Evolutionary conservation across 2,797 vertebrate species (phyloP), one percentile per base, ranked within the genome.

Genomic region (Chelidonichthys spinosus): DNA sequence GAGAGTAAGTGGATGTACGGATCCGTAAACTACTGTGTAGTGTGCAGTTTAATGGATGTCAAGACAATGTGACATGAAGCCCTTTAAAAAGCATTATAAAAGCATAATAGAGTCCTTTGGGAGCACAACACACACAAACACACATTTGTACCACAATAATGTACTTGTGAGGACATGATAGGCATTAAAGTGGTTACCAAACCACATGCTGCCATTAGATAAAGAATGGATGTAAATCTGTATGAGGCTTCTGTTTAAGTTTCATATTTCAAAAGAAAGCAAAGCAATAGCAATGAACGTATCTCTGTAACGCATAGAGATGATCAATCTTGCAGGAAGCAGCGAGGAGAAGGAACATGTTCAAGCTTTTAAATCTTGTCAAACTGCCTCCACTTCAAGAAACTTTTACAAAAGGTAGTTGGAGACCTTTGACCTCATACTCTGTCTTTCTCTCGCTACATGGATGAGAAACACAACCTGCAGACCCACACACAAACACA

Each of bases 381-480:
- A 25, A 58, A 64, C 52, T 55, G 36, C 11, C 37, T 11, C 60
- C 40, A 13, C 56, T 75, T 76, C 42, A 50, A 25, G 42, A 50
- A 74, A 63, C 44, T 59, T 60, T 44, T 74, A 36, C 32, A 56
- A 18, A 25, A 13, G 11, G 10, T 3, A 62, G 32, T 81, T 49
- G 56, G 44, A 40, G 33, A 72, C 58, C 50, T n/a, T 15, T 74
- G 61, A 78, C 65, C 79, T 77, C 60, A 52, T 18, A 61, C 40
- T 67, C 54, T 36, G 15, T 42, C 33, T 47, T 66, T 37, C 73
- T 72, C 33, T 74, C 17, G 1, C 17, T 69, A 53, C 43, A 42
- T 63, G 69, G 6, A 53, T 69, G 14, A 62, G 25, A 77, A 73
- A 76, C 80, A 67, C 47, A 65, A 3, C 7, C 36, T 44, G 47